Conservation (phyloP, 2,113 vertebrate species). For the Catharus minimus region DNA sequence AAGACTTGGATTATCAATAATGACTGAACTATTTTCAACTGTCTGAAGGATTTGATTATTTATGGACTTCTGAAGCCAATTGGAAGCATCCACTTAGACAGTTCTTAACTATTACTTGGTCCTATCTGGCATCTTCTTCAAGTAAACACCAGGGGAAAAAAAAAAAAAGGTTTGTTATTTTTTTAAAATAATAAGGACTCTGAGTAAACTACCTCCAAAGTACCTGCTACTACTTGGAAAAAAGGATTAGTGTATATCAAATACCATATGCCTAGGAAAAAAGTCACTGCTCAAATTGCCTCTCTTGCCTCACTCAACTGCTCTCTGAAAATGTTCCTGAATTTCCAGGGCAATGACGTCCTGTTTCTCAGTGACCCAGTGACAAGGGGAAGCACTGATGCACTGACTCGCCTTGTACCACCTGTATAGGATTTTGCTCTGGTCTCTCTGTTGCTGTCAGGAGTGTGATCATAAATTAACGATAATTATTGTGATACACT, state of each 20-base stretch:
- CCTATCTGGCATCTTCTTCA: not conserved
- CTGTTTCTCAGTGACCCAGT: constrained; percentile 4
- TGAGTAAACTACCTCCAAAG: not conserved
- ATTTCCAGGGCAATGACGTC: not conserved
- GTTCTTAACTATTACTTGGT: not conserved
- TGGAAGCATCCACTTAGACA: not conserved
- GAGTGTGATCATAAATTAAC: not conserved
- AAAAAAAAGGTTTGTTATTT: not conserved
- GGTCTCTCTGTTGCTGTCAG: constrained; percentile 38
- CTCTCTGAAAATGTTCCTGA: not conserved
- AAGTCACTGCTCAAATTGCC: not conserved
- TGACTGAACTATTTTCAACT: not conserved
- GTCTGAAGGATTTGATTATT: not conserved
- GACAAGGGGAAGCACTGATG: not conserved
- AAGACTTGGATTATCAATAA: not conserved
- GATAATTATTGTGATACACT: not conserved
- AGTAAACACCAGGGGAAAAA: not conserved
- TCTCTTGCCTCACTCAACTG: not conserved
- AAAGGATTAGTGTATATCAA: not conserved
- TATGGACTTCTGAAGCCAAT: not conserved
- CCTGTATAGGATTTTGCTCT: not conserved
- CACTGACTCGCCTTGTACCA: constrained; percentile 7
- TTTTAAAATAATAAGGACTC: not conserved
- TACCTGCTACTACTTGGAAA: not conserved
- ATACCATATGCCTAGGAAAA: not conserved